Conservation (phyloP, 2,888 invertebrate species). For the Patella caerulea region DNA sequence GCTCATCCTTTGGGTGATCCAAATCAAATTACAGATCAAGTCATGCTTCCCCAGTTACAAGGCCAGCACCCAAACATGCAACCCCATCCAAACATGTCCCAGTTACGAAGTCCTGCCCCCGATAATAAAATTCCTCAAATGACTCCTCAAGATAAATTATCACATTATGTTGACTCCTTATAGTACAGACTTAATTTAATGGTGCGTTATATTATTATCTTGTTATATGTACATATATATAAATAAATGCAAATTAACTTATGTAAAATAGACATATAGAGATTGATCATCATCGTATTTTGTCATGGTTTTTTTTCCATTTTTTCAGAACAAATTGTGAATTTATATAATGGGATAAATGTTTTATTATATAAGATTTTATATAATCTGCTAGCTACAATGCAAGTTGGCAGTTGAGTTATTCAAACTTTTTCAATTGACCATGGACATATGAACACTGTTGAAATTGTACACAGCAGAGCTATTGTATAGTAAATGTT, state of each 20-base stretch:
- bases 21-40: slow-evolving; percentile 74
- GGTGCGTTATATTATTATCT: slow-evolving; percentile 28
- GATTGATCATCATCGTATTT: slow-evolving; percentile 30
- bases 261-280: slow-evolving; percentile 23
- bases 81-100: slow-evolving; percentile 46
- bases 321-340: slow-evolving; percentile 44
- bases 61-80: slow-evolving; percentile 42
- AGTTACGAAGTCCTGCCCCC: slow-evolving; percentile 65
- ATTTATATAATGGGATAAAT: slow-evolving; percentile 3
- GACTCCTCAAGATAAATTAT: slow-evolving; percentile 94
- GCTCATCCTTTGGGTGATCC: slow-evolving; percentile 72
- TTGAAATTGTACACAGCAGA: slow-evolving; percentile 4
- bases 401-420: slow-evolving; percentile 6
- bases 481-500: neutral
- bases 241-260: slow-evolving; percentile 26
- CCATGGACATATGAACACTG: slow-evolving; percentile 10
- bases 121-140: slow-evolving; percentile 74
- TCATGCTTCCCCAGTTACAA: slow-evolving; percentile 70
- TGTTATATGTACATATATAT: slow-evolving; percentile 24
- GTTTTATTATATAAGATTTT: no score
- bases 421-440: neutral
- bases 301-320: slow-evolving; percentile 33
- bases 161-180: slow-evolving; percentile 88
- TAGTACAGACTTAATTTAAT: slow-evolving; percentile 36
- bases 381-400: neutral